Evolutionary conservation across 2,888 invertebrate species (phyloP).

Genomic region (Acholoe squamosa): DNA sequence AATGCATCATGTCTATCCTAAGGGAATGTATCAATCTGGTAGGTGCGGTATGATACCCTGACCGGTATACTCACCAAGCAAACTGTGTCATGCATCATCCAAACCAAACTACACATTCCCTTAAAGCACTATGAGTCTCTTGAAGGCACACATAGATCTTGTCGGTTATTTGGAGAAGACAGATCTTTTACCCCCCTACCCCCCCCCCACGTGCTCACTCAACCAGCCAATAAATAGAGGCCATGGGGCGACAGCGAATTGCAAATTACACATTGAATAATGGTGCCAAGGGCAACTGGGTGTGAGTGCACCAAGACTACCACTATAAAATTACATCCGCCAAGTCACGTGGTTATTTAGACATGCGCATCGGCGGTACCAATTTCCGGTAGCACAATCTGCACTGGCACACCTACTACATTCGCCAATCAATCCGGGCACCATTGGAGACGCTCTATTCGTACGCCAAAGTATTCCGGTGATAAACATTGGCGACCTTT

Average conservation of each 20-base stretch:
- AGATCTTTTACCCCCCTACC: not conserved
- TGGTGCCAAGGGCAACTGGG: not conserved
- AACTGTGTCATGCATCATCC: too few relatives aligned
- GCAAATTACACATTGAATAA: constrained; percentile 9
- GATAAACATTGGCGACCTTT: not conserved
- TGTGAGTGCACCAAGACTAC: not conserved
- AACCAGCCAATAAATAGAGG: not conserved
- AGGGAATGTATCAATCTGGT: too few relatives aligned
- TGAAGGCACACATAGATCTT: too few relatives aligned
- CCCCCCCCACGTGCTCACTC: too few relatives aligned
- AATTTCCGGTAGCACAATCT: not conserved
- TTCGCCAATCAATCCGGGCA: not conserved
- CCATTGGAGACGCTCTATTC: not conserved
- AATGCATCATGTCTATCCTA: too few relatives aligned
- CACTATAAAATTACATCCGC: not conserved
- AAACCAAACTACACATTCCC: too few relatives aligned
- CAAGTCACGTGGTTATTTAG: constrained; percentile 19
- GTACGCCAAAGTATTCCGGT: not conserved
- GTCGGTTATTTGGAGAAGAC: not conserved
- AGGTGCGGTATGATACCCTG: too few relatives aligned
- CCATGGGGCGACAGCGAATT: not conserved
- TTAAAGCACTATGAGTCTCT: too few relatives aligned
- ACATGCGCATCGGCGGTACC: not conserved
- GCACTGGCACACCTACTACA: not conserved
- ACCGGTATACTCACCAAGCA: too few relatives aligned